These are phyloP conservation scores for Dallia pectoralis DNA, from an alignment of 2,797 vertebrate genomes.

Conservation along the genomic window DNA sequence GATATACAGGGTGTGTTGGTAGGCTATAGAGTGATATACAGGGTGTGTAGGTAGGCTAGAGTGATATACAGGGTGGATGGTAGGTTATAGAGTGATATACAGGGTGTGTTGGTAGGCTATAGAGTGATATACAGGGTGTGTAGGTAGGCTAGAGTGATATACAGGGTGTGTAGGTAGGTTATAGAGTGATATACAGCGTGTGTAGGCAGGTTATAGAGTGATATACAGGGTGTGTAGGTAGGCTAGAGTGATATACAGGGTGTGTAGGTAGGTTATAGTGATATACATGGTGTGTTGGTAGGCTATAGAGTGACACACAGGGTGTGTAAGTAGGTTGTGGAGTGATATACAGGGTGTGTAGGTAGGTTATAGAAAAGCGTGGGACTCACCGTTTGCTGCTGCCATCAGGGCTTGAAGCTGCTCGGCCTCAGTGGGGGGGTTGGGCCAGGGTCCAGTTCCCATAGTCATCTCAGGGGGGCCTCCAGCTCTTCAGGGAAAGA, in stretches of 20 bases:
- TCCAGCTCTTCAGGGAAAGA: constrained; percentile 66
- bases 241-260: constrained; percentile 1
- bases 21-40: not conserved
- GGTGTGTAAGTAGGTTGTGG: not conserved
- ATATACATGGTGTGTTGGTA: not conserved
- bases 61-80: not conserved
- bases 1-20: not conserved
- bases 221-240: not conserved
- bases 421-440: constrained; percentile 96
- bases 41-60: not conserved
- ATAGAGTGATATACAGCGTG: not conserved
- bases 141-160: no score
- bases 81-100: not conserved
- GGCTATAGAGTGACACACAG: constrained; percentile 1
- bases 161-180: no score
- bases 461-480: constrained; percentile 88
- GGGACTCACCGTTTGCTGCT: constrained; percentile 89
- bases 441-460: constrained; percentile 96
- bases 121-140: not conserved
- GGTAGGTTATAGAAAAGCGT: constrained; percentile 34
- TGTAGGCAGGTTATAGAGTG: not conserved
- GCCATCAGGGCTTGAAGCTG: constrained; percentile 97
- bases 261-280: not conserved
- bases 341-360: not conserved
- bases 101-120: no score